Evolutionary conservation across 2,888 invertebrate genomes (phyloP).

Genomic region (Nymphalis polychloros): DNA sequence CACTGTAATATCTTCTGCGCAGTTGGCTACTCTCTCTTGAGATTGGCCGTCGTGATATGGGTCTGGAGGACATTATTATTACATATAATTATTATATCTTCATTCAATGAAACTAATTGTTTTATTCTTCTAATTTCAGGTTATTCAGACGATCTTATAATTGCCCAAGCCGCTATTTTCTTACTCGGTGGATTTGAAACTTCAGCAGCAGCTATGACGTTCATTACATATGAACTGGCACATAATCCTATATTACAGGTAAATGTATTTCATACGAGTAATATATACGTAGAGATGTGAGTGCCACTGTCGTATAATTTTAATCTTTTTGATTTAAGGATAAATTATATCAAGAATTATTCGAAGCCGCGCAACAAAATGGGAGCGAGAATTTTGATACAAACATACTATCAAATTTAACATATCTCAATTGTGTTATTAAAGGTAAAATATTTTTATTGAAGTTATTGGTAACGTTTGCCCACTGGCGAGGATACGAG

Average conservation of each 20-base stretch:
- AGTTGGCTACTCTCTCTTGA: no score
- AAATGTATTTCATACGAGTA: background rate
- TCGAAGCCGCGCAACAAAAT: background rate
- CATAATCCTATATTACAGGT: conserved; percentile 55
- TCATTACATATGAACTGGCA: conserved; percentile 53
- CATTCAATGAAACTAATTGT: no score
- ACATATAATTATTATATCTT: no score
- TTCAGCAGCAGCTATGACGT: conserved; percentile 47
- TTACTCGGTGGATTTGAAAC: conserved; percentile 67
- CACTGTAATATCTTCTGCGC: no score
- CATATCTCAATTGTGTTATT: background rate
- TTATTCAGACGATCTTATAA: no score
- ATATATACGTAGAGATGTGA: no score
- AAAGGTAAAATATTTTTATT: background rate
- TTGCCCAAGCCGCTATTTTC: conserved; percentile 58
- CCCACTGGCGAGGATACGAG: no score
- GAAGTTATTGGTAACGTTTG: no score
- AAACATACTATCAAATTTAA: background rate
- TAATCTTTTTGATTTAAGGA: background rate
- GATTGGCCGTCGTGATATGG: no score
- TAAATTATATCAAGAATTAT: background rate
- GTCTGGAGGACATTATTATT: no score
- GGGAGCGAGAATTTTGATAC: background rate
- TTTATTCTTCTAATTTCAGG: no score
- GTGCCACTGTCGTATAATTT: no score